phyloP scores from a whole-genome alignment of 2,888 invertebrate genomes.

The Phanerotoma sp. region DNA sequence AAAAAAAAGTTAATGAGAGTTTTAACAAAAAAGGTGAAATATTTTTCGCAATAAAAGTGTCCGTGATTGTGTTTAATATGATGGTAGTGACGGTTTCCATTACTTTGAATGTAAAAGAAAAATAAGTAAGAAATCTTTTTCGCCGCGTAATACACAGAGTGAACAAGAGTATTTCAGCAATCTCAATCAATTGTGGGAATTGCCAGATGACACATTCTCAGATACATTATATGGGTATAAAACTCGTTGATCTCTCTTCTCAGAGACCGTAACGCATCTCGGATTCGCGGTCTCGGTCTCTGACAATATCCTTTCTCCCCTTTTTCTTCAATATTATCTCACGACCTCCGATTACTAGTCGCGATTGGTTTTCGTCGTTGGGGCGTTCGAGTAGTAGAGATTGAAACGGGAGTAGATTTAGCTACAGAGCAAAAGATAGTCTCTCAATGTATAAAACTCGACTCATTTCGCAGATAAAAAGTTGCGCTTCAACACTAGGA shows the following conservation, averaged over 20 bases:
- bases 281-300: constrained; percentile 19
- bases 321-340: constrained; percentile 7
- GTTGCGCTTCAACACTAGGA: neutral
- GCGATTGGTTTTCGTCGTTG: neutral
- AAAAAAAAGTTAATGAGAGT: too few relatives aligned
- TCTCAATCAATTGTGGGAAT: constrained; percentile 20
- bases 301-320: neutral
- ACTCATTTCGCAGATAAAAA: neutral
- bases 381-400: neutral
- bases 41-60: too few relatives aligned
- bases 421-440: neutral
- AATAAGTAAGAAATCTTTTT: too few relatives aligned
- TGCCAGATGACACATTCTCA: constrained; percentile 16
- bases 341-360: constrained; percentile 11
- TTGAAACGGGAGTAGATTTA: constrained; percentile 12
- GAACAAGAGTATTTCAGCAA: too few relatives aligned
- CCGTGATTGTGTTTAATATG: too few relatives aligned
- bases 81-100: too few relatives aligned
- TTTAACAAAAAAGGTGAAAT: too few relatives aligned
- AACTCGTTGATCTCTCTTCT: neutral
- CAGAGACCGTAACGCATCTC: constrained; percentile 3
- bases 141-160: too few relatives aligned
- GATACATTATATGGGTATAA: constrained; percentile 12
- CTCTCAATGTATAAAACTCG: neutral
- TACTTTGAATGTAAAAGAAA: too few relatives aligned